Base-by-base conservation (phyloP, 1,140 invertebrate species). In the Halyomorpha halys region DNA sequence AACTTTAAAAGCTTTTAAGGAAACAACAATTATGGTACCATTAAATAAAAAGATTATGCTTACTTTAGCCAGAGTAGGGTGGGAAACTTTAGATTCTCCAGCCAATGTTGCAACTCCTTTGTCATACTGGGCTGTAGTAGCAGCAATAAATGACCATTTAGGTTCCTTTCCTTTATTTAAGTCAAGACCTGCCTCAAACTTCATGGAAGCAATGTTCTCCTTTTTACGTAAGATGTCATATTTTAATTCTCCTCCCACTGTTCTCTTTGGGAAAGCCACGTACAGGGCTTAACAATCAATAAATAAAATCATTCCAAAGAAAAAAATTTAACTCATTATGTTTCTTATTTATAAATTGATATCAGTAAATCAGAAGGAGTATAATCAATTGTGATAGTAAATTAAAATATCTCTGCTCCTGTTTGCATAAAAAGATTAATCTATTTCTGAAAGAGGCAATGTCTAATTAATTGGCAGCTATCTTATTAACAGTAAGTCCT, bases 121-220 rank as follows among this genome's bases (percentile, higher is more conserved):
- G 23, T 62, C 66, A 15, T 34, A 59, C 14, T 49, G 44, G 4
- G 54, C 18, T 8, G 44, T 49, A 18, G 49, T 30, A 30, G 39
- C 53, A 18, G 60, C 60, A 39, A 68, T 44, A 14, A 69, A 61
- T n/a, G 54, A 59, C 25, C 68, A 25, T 25, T 82, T 77, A 0
- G 86, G 85, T 49, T 83, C 79, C 61, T 80, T 80, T 64, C 82
- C 81, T 69, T 87, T 86, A 73, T 90, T 84, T 15, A 86, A 72
- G 72, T 84, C 87, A 51, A 87, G 74, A 16, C 75, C 74, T 5
- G 82, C 49, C 63, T 81, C 79, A 25, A 75, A 65, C 68, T 78
- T 75, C 69, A 76, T 71, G 69, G 76, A 70, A 66, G 77, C 73
- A 67, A 72, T 21, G 14, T 19, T 39, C 16, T 59, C 18, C 18